Base-by-base conservation (phyloP, 2,113 vertebrate species). In the Sebastes fasciatus region DNA sequence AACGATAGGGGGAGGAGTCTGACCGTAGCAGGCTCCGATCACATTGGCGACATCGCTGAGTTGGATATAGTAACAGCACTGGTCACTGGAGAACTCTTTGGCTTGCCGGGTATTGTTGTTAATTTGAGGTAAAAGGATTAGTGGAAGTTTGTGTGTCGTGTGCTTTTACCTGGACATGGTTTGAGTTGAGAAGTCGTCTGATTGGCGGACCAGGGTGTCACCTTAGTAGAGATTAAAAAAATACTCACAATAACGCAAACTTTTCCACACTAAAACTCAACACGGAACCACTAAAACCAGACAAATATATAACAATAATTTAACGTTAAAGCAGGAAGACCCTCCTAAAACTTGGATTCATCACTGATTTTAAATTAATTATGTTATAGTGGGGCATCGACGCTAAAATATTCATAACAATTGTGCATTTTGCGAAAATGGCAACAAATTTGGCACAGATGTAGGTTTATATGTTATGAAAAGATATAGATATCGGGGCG, bases 31-130 rank as follows among this genome's bases (percentile, higher is more conserved):
- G 2, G 87, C 88, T 74, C 83, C 80, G 58, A 94, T 89, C 63
- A 94, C 93, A 57, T 90, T 95, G 69, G 93, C 94, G 21, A 95
- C 82, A 26, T 95, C 94, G 5, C 94, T 95, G 74, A 17, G 12
- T 49, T 8, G 60, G 69, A 62, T 23, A 16, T 10, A 14, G 40
- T 16, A 42, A 21, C 26, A 11, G 67, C 12, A 2, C 6, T 55
- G 5, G 26, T 19, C 6, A 8, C 0, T 60, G 8, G 8, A 23
- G 40, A 17, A 6, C n/a, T 19, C 45, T 48, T 26, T 13, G 2
- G 5, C 3, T 21, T 45, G 54, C 2, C 3, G 42, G 61, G 63
- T 13, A 1, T 23, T 63, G 10, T 42, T 61, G 26, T 51, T n/a
- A 2, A 48, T 8, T 48, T 34, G 3, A 57, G 46, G 17, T 62